These are phyloP conservation scores for Iselma pallidipennis DNA, from an alignment of 2,888 invertebrate species.

Conservation along the genomic window DNA sequence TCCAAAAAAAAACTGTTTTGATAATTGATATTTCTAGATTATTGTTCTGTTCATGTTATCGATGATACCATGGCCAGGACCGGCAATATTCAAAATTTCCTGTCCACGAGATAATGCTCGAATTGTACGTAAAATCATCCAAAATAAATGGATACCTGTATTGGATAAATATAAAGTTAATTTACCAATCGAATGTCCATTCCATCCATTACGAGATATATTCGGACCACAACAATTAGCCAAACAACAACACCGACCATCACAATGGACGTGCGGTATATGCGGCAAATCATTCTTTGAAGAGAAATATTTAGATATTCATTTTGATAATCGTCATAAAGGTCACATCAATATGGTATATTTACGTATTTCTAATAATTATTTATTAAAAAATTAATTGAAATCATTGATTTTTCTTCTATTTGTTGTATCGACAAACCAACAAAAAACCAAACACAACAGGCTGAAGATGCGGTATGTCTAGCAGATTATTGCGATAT, in stretches of 20 bases:
- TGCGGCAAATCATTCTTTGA: conserved; percentile 92
- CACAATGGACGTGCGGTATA: conserved; percentile 88
- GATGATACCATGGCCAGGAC: conserved; percentile 87
- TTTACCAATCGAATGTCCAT: conserved; percentile 86
- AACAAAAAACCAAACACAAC: conserved; percentile 32
- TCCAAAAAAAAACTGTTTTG: too few species aligned
- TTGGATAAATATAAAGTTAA: conserved; percentile 86
- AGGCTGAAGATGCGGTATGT: conserved; percentile 93
- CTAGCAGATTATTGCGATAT: conserved; percentile 95
- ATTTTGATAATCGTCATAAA: conserved; percentile 88
- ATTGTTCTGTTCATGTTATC: conserved; percentile 79
- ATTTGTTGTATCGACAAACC: too few species aligned
- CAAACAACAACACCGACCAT: conserved; percentile 81
- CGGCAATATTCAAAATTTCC: conserved; percentile 82
- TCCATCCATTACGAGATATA: conserved; percentile 85
- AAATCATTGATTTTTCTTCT: too few species aligned
- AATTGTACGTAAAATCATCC: conserved; percentile 83
- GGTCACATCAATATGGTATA: conserved; percentile 84
- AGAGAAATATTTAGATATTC: conserved; percentile 83
- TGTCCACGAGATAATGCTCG: conserved; percentile 88
- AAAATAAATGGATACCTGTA: conserved; percentile 90
- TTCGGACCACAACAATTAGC: conserved; percentile 85
- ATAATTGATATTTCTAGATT: conserved; percentile 62
- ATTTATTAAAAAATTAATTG: too few species aligned
- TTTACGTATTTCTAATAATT: conserved; percentile 5